These are phyloP conservation scores for Sebastes matsubarae DNA, from an alignment of 2,797 vertebrate species.

Conservation along the genomic window DNA sequence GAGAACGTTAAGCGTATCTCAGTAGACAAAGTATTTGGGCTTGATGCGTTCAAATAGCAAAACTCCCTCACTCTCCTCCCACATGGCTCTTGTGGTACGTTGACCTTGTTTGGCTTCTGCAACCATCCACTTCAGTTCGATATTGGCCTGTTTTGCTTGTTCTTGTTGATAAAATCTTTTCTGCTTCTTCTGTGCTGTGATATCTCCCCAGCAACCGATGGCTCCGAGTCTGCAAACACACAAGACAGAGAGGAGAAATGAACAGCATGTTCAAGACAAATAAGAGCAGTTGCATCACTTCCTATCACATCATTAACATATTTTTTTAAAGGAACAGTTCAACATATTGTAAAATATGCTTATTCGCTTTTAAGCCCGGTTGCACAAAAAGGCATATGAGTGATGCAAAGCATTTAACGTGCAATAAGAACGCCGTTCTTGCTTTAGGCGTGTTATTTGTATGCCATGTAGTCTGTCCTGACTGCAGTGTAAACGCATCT, in stretches of 20 bases:
- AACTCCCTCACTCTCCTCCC: constrained; percentile 70
- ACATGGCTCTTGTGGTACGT: constrained; percentile 73
- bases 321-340: neutral
- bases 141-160: constrained; percentile 39
- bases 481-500: too few species aligned
- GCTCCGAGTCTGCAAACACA: constrained; percentile 64
- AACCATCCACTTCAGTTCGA: constrained; percentile 50
- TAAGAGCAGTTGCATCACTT: neutral
- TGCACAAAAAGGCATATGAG: too few species aligned
- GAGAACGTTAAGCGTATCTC: constrained; percentile 37
- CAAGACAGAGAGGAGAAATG: constrained; percentile 43
- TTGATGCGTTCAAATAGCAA: constrained; percentile 56
- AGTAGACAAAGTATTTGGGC: constrained; percentile 63
- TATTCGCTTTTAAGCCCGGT: neutral
- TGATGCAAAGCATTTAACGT: too few species aligned
- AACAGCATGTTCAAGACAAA: constrained; percentile 29
- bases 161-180: constrained; percentile 36
- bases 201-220: constrained; percentile 51
- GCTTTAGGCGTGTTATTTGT: too few species aligned
- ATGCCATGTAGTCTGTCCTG: too few species aligned
- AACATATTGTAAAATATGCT: neutral
- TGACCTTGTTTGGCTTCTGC: constrained; percentile 48
- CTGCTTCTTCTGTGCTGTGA: constrained; percentile 39
- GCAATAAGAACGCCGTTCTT: too few species aligned
- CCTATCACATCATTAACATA: neutral